Conservation (phyloP, 2,888 invertebrate species). For the Parnassius smintheus region DNA sequence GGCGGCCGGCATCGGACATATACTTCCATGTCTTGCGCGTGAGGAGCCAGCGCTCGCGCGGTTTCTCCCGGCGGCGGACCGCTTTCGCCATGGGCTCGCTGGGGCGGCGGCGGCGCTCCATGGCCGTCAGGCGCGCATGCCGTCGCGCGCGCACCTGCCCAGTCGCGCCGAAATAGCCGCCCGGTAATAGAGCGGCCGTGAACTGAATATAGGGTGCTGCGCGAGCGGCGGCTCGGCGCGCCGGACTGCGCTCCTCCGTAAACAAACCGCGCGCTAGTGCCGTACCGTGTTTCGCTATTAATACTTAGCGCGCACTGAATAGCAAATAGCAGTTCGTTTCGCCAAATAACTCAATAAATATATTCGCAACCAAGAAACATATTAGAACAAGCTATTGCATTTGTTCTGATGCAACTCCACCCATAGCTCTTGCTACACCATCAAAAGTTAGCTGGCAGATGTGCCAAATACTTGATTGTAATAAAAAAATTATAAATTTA, state of each 20-base stretch:
- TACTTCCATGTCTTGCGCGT: slow-evolving; percentile 95
- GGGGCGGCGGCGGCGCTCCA: slow-evolving; percentile 46
- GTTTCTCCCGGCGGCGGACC: slow-evolving; percentile 80
- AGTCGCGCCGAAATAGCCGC: slow-evolving; percentile 51
- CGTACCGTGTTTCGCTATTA: slow-evolving; percentile 38
- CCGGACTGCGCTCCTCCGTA: slow-evolving; percentile 46
- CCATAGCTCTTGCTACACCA: too few relatives aligned
- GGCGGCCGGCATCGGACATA: slow-evolving; percentile 94
- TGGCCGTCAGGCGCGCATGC: slow-evolving; percentile 41
- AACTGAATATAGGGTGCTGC: slow-evolving; percentile 68
- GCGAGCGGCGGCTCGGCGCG: slow-evolving; percentile 47
- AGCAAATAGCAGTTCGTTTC: too few relatives aligned
- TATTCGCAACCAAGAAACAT: too few relatives aligned
- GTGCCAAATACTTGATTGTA: too few relatives aligned
- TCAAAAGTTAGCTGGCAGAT: too few relatives aligned
- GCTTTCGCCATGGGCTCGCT: slow-evolving; percentile 66
- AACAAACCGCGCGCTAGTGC: slow-evolving; percentile 53
- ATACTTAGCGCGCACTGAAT: background rate
- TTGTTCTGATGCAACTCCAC: too few relatives aligned
- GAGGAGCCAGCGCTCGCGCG: slow-evolving; percentile 91
- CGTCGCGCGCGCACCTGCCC: slow-evolving; percentile 66
- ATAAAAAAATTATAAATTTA: too few relatives aligned
- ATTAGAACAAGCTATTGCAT: too few relatives aligned
- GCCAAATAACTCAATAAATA: too few relatives aligned
- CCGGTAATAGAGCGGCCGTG: slow-evolving; percentile 77